A percentile compares a stretch with the other conserved stretches of the same genome.
These are phyloP conservation scores for Todus mexicanus DNA, from an alignment of 2,797 vertebrate species.

Conservation along the genomic window DNA sequence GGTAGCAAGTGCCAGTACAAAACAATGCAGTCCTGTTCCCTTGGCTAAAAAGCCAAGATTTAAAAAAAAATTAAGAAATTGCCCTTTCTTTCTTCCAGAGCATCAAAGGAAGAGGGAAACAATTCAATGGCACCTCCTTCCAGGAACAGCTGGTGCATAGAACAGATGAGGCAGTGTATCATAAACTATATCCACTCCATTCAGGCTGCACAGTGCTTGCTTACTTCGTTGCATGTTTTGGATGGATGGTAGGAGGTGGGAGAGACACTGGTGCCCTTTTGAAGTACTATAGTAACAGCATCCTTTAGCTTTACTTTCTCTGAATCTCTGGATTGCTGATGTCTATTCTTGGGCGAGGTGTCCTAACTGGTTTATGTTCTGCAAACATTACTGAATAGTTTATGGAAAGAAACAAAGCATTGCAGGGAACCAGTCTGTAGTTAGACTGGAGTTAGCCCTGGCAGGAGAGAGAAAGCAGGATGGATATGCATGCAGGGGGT, in stretches of 20 bases:
- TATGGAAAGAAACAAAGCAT: not conserved
- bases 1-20: not conserved
- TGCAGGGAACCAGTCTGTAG: not conserved
- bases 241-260: not conserved
- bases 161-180: slow-evolving; percentile 35
- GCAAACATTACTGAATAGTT: not conserved
- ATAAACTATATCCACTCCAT: slow-evolving; percentile 14
- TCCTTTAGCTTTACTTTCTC: not conserved
- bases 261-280: not conserved
- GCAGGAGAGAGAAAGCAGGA: not conserved
- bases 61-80: not conserved
- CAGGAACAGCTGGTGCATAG: slow-evolving; percentile 33
- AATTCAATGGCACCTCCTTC: slow-evolving; percentile 31
- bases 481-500: not conserved
- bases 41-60: not conserved
- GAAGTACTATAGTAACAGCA: not conserved
- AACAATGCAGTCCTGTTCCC: not conserved
- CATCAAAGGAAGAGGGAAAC: slow-evolving; percentile 20
- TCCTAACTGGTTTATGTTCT: not conserved
- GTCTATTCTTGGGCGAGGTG: not conserved
- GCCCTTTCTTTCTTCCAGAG: not conserved
- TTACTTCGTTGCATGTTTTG: not conserved
- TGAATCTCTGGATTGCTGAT: not conserved
- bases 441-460: not conserved
- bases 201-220: not conserved